A percentile compares a stretch with the other conserved stretches of the same genome.
These are phyloP conservation scores for Caenorhabditis angaria DNA, from an alignment of 2,888 invertebrate species.

Conservation along the genomic window DNA sequence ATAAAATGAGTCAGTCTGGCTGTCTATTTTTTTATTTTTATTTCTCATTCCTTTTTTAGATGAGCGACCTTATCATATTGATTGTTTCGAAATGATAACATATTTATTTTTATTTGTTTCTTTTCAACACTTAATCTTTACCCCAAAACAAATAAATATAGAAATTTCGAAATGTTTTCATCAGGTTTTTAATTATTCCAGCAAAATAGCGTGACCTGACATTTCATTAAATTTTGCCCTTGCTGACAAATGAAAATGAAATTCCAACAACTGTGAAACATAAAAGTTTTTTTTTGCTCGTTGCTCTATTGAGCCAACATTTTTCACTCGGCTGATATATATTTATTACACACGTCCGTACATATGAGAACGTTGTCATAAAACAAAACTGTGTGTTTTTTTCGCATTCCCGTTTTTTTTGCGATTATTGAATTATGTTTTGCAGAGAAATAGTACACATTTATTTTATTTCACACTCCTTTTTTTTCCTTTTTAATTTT, in stretches of 20 bases:
- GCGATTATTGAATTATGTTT: background rate
- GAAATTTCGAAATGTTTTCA: too few species aligned
- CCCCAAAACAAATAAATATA: background rate
- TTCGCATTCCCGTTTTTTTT: background rate
- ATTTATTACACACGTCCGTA: slow-evolving; percentile 2
- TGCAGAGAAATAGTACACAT: background rate
- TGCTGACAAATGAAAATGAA: background rate
- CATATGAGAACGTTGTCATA: slow-evolving; percentile 2
- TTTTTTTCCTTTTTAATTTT: background rate
- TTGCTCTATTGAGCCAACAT: background rate
- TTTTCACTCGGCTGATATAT: background rate
- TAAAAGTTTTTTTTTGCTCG: too few species aligned
- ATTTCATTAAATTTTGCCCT: background rate
- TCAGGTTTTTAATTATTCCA: background rate
- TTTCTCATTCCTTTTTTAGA: background rate
- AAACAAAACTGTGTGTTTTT: background rate
- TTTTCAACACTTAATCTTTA: too few species aligned
- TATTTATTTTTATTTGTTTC: background rate
- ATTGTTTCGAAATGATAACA: slow-evolving; percentile 1
- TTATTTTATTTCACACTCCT: background rate
- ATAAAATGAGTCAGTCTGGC: background rate
- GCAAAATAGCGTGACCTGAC: background rate
- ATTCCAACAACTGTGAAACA: background rate
- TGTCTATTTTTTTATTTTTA: background rate
- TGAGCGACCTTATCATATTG: background rate